Percentiles rank a stretch among this genome's conserved stretches.
phyloP scores from a whole-genome alignment of 2,797 vertebrate genomes.

The Leptatherina wallacei region DNA sequence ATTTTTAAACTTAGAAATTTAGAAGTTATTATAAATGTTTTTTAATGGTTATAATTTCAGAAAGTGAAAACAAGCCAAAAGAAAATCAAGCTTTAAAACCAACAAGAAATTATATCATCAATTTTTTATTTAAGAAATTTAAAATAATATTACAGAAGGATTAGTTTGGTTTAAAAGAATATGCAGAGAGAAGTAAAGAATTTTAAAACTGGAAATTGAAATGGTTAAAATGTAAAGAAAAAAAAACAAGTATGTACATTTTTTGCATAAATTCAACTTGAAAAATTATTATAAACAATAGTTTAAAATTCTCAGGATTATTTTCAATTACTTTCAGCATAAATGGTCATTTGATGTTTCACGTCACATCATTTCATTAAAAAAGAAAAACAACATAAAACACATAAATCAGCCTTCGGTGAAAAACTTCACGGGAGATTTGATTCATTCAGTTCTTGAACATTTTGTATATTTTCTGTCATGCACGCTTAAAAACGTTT shows the following conservation, averaged over 20 bases:
- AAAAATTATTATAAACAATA: background rate
- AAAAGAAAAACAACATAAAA: background rate
- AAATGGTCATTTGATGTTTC: background rate
- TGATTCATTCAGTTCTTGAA: no score
- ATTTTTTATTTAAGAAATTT: background rate
- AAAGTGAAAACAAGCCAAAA: background rate
- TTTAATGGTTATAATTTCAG: background rate
- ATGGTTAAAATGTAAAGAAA: background rate
- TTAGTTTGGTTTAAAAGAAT: background rate
- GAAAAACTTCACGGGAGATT: no score
- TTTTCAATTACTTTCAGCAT: background rate
- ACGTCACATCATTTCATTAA: conserved; percentile 2
- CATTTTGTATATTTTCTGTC: background rate
- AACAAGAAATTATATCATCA: background rate
- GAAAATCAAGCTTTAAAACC: background rate
- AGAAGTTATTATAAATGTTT: background rate
- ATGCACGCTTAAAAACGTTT: no score
- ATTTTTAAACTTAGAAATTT: background rate
- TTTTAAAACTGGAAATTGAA: background rate
- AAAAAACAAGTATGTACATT: background rate
- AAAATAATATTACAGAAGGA: background rate
- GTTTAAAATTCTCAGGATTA: background rate
- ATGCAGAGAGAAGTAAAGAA: background rate
- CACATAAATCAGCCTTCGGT: no score
- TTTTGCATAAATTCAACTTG: background rate